Percentiles rank a stretch among this genome's conserved stretches.
Conservation (phyloP, 2,113 vertebrate genomes). For the Gila orcuttii region DNA sequence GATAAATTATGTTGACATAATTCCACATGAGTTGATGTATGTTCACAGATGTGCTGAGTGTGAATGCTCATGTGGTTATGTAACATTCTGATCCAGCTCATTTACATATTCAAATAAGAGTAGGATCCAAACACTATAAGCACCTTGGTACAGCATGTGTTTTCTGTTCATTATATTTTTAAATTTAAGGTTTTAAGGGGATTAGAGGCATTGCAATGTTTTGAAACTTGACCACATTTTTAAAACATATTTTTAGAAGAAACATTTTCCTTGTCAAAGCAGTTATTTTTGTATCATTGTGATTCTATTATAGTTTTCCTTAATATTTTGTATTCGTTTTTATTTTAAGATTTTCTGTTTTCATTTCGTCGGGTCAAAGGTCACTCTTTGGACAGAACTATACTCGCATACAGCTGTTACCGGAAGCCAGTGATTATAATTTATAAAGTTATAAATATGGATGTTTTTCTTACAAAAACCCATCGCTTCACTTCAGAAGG, state of each 20-base stretch:
- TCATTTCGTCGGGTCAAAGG: too few species aligned
- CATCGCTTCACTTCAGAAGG: too few species aligned
- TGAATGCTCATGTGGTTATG: neutral
- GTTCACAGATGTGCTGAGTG: conserved; percentile 2
- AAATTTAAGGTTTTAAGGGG: neutral
- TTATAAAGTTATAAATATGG: too few species aligned
- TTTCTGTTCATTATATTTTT: neutral
- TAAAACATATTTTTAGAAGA: neutral
- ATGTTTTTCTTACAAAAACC: too few species aligned
- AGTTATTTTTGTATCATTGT: neutral
- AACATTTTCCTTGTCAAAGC: neutral
- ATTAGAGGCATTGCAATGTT: neutral
- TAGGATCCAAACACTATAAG: neutral
- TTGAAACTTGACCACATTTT: neutral
- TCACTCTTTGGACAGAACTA: too few species aligned
- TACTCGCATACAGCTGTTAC: too few species aligned
- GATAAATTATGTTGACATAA: conserved; percentile 30
- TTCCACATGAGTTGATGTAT: neutral
- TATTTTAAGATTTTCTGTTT: neutral
- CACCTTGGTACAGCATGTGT: neutral
- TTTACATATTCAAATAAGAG: conserved; percentile 11
- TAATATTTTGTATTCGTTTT: too few species aligned
- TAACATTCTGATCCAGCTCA: neutral
- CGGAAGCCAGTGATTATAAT: too few species aligned
- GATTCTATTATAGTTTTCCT: neutral